A percentile compares a stretch with the other conserved stretches of the same genome.
Evolutionary conservation across 2,797 vertebrate genomes (phyloP).

Genomic region (Sebastes elongatus): DNA sequence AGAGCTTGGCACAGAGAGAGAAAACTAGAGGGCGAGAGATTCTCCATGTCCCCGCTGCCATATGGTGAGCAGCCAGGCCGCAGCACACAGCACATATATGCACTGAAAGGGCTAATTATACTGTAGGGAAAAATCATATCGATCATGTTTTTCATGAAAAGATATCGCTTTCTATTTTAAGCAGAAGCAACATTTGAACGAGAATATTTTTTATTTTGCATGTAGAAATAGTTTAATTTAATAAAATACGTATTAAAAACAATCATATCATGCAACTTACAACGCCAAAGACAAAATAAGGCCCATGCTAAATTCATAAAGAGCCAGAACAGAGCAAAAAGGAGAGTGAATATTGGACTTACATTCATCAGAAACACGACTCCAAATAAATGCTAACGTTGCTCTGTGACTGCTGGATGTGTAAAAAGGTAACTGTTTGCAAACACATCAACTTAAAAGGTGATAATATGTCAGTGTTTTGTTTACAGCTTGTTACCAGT

Average conservation of each 20-base stretch:
- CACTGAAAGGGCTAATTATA: not conserved
- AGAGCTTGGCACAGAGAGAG: conserved; percentile 60
- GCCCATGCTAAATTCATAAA: not conserved
- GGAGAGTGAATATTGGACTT: too few species aligned
- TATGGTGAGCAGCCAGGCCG: conserved; percentile 72
- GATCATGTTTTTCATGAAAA: not conserved
- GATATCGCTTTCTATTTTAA: not conserved
- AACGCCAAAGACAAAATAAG: not conserved
- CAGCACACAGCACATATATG: conserved; percentile 23
- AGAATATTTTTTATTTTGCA: not conserved
- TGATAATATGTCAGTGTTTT: too few species aligned
- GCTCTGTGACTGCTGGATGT: too few species aligned
- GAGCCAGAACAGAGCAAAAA: too few species aligned
- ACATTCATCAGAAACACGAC: too few species aligned
- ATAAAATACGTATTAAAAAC: not conserved
- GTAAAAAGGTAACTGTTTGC: too few species aligned
- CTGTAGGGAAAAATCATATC: not conserved
- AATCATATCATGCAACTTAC: too few species aligned
- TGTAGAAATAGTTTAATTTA: not conserved
- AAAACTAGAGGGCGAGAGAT: conserved; percentile 67
- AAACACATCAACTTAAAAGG: too few species aligned
- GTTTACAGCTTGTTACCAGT: too few species aligned
- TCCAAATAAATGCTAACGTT: too few species aligned
- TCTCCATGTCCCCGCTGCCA: conserved; percentile 73
- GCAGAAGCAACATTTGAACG: not conserved